A percentile compares a stretch with the other conserved stretches of the same genome.
phyloP scores from a whole-genome alignment of 2,888 invertebrate species.

The Nemotelus pantherinus region DNA sequence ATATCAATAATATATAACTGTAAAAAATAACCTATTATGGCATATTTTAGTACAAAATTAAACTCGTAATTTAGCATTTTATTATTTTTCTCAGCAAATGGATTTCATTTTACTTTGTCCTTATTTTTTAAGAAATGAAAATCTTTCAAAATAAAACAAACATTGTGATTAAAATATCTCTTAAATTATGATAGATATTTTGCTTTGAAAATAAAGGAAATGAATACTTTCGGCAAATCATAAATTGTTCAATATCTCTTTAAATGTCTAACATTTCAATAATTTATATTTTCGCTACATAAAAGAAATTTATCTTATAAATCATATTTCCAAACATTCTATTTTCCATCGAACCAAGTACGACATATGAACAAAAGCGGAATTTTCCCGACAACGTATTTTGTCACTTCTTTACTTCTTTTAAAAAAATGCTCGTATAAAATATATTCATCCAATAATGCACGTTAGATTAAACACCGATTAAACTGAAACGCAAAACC shows the following conservation, averaged over 20 bases:
- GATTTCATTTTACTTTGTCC: background rate
- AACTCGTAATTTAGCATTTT: slow-evolving; percentile 8
- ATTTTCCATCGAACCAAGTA: slow-evolving; percentile 3
- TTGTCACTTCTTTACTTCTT: slow-evolving; percentile 9
- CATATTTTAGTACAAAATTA: slow-evolving; percentile 43
- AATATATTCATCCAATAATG: slow-evolving; percentile 38
- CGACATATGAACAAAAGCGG: background rate
- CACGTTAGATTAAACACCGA: slow-evolving; percentile 18
- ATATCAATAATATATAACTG: slow-evolving; percentile 37
- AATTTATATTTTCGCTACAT: slow-evolving; percentile 16
- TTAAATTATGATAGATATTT: slow-evolving; percentile 9
- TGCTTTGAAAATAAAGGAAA: background rate
- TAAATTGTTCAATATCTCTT: background rate
- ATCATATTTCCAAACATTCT: slow-evolving; percentile 3
- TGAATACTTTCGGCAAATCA: background rate
- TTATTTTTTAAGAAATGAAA: background rate
- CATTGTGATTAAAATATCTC: slow-evolving; percentile 2
- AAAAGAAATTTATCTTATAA: slow-evolving; percentile 11
- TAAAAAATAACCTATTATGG: slow-evolving; percentile 44
- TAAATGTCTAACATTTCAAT: slow-evolving; percentile 11
- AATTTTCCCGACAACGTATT: background rate
- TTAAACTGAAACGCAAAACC: slow-evolving; percentile 15
- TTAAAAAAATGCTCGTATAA: slow-evolving; percentile 35
- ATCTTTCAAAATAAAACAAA: slow-evolving; percentile 8
- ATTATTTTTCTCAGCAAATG: slow-evolving; percentile 8